Conservation (phyloP, 2,888 invertebrate genomes). For the Resseliella maxima region DNA sequence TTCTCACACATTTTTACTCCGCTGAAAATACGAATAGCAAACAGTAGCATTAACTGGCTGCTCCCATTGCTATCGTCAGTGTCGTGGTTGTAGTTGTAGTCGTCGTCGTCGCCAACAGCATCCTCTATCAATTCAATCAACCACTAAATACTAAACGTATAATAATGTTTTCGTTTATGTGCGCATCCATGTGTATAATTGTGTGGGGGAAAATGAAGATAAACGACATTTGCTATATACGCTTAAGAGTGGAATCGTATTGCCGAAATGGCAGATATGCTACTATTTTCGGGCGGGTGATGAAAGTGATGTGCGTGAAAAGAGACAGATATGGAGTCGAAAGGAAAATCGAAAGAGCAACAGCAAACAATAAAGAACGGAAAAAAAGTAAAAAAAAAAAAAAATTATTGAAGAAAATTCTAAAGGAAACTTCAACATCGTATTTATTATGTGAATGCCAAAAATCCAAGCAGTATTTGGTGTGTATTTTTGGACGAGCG, state of each 20-base stretch:
- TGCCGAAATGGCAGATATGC: neutral
- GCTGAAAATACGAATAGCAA: neutral
- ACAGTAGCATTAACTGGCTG: too few relatives aligned
- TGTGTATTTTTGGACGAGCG: neutral
- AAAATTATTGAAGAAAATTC: neutral
- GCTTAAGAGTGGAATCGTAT: conserved; percentile 56
- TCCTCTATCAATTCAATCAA: conserved; percentile 56
- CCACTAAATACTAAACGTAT: conserved; percentile 56
- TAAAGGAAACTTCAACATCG: neutral
- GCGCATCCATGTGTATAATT: conserved; percentile 56
- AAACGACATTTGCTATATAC: conserved; percentile 59
- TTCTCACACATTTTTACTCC: conserved; percentile 27
- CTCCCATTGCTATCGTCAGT: too few relatives aligned
- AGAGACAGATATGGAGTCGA: conserved; percentile 6
- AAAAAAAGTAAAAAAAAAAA: neutral
- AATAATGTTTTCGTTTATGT: conserved; percentile 57
- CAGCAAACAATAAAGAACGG: neutral
- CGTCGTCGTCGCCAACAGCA: conserved; percentile 4
- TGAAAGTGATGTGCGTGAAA: too few relatives aligned
- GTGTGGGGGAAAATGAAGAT: conserved; percentile 59
- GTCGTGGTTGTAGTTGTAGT: too few relatives aligned
- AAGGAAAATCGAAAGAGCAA: neutral
- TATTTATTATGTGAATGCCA: conserved; percentile 18
- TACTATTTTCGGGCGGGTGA: neutral
- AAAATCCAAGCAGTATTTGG: neutral